A percentile compares a stretch with the other conserved stretches of the same genome.
Evolutionary conservation across 2,113 vertebrate genomes (phyloP).

Genomic region (Chionomys nivalis): DNA sequence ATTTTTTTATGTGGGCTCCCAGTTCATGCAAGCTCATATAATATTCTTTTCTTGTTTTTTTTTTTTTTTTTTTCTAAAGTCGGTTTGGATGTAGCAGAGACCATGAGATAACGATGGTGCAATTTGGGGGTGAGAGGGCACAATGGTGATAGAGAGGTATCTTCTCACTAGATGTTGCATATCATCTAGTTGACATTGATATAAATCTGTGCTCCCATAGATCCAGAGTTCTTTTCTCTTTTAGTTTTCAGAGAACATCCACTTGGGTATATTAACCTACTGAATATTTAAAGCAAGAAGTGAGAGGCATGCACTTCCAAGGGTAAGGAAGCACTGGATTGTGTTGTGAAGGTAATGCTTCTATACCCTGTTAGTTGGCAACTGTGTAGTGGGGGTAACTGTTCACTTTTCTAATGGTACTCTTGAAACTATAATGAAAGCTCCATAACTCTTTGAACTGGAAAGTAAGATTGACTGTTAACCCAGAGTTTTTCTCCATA

Average conservation of each 20-base stretch:
- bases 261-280: not conserved
- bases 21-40: too few species aligned
- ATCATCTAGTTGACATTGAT: not conserved
- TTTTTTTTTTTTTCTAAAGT: not conserved
- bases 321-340: not conserved
- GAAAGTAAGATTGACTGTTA: not conserved
- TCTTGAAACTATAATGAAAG: not conserved
- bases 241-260: not conserved
- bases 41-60: not conserved
- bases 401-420: not conserved
- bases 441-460: not conserved
- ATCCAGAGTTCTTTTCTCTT: not conserved
- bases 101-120: not conserved
- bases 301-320: not conserved
- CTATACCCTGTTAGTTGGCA: not conserved
- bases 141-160: not conserved
- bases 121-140: not conserved
- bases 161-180: not conserved
- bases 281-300: not conserved
- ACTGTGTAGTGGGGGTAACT: fast-evolving
- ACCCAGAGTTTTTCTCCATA: not conserved
- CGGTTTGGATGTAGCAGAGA: not conserved
- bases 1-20: not conserved
- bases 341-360: not conserved
- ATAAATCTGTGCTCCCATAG: not conserved